Evolutionary conservation across 1,140 invertebrate species (phyloP).

Genomic region (Aphaenogaster floridana): DNA sequence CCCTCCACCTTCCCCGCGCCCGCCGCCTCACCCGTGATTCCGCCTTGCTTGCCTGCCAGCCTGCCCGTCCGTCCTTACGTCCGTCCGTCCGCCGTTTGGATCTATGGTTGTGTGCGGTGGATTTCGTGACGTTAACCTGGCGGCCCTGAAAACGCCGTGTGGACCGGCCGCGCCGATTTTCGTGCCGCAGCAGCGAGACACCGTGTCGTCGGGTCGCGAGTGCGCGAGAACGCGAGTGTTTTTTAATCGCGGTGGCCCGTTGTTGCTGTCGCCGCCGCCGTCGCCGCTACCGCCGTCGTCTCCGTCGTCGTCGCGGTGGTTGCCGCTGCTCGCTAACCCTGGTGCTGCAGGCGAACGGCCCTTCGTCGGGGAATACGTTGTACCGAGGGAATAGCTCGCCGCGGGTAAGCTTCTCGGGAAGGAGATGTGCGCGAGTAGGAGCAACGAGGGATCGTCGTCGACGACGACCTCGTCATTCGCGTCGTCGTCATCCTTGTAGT

Average conservation of each 20-base stretch:
- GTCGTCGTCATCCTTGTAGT: background rate
- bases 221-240: constrained; percentile 72
- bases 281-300: constrained; percentile 11
- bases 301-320: constrained; percentile 15
- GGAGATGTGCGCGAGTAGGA: constrained; percentile 1
- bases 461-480: background rate
- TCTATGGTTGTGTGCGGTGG: constrained; percentile 80
- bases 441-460: constrained; percentile 17
- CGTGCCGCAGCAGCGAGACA: constrained; percentile 68
- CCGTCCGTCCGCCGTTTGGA: constrained; percentile 82
- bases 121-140: constrained; percentile 85
- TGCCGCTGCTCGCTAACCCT: constrained; percentile 27
- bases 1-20: constrained; percentile 36
- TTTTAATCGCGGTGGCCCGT: constrained; percentile 70
- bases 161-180: constrained; percentile 80
- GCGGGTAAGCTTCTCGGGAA: constrained; percentile 47
- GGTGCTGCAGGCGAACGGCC: constrained; percentile 24
- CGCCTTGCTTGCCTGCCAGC: constrained; percentile 79
- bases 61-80: constrained; percentile 83
- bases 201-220: constrained; percentile 74
- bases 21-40: constrained; percentile 64
- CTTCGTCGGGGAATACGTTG: constrained; percentile 31
- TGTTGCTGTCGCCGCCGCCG: constrained; percentile 39
- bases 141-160: constrained; percentile 85
- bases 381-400: constrained; percentile 37